These are phyloP conservation scores for Tetanocera ferruginea DNA, from an alignment of 2,888 invertebrate species.

Conservation along the genomic window DNA sequence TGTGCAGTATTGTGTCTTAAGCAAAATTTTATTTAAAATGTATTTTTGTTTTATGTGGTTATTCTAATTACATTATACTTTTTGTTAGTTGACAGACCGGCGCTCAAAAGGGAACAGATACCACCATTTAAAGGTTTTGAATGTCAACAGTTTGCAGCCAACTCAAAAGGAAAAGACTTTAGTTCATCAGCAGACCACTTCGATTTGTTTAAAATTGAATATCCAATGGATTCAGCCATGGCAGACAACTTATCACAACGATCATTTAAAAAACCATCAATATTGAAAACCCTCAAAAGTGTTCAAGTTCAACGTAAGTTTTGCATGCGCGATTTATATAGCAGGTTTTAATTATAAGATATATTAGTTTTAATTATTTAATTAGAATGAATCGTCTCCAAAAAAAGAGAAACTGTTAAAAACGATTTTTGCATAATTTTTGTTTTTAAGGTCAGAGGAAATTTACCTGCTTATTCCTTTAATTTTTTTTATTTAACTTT, in stretches of 20 bases:
- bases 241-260: background rate
- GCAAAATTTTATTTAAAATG: too few relatives aligned
- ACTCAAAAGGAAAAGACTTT: background rate
- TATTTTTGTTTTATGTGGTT: too few relatives aligned
- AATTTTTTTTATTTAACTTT: too few relatives aligned
- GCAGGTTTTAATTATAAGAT: too few relatives aligned
- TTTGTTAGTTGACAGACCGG: background rate
- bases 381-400: too few relatives aligned
- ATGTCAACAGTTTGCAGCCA: background rate
- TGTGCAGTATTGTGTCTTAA: too few relatives aligned
- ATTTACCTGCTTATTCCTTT: too few relatives aligned
- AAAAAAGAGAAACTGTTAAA: too few relatives aligned
- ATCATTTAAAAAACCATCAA: slow-evolving; percentile 74
- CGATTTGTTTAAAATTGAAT: background rate
- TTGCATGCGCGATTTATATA: too few relatives aligned
- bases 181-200: background rate
- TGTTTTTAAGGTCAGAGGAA: too few relatives aligned
- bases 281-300: slow-evolving; percentile 82
- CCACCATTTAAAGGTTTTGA: background rate
- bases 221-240: background rate
- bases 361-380: too few relatives aligned
- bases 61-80: background rate
- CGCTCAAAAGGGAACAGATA: background rate
- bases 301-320: slow-evolving; percentile 85
- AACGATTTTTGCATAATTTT: too few relatives aligned